Percentiles rank a stretch among this genome's conserved stretches.
Conservation (phyloP, 2,797 vertebrate species). For the Crenichthys baileyi region DNA sequence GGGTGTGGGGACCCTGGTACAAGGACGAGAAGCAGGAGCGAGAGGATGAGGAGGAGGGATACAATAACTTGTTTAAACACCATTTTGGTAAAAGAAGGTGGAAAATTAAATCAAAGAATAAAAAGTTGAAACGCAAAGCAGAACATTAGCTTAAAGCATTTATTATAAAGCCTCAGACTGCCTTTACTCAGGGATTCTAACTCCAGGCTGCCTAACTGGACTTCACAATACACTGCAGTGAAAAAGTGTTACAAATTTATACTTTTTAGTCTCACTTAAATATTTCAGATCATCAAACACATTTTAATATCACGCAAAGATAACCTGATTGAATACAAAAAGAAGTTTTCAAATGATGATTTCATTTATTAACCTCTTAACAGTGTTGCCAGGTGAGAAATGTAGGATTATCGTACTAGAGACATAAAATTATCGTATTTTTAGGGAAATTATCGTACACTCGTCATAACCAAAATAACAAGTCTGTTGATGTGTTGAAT, state of each 20-base stretch:
- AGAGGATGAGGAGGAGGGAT: conserved; percentile 66
- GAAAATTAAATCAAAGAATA: conserved; percentile 73
- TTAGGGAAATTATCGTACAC: too few species aligned
- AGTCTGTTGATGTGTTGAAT: too few species aligned
- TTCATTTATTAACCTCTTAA: background rate
- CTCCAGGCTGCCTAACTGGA: conserved; percentile 42
- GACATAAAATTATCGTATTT: too few species aligned
- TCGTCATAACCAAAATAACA: too few species aligned
- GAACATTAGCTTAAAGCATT: conserved; percentile 41
- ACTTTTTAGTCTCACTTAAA: conserved; percentile 43
- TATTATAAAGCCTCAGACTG: conserved; percentile 51
- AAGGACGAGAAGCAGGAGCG: conserved; percentile 86
- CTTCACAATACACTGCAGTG: conserved; percentile 51
- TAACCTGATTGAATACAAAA: background rate
- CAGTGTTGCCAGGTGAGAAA: too few species aligned
- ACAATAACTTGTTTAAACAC: conserved; percentile 73
- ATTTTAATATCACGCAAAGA: background rate
- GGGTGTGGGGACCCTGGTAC: conserved; percentile 97
- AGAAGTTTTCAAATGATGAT: background rate
- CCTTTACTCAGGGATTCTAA: conserved; percentile 78
- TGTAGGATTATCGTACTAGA: too few species aligned
- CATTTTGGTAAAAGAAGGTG: conserved; percentile 76
- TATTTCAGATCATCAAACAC: background rate
- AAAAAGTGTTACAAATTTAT: conserved; percentile 27
- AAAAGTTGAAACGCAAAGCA: conserved; percentile 70